phyloP scores from a whole-genome alignment of 2,113 vertebrate species.

The Halichoerus grypus region DNA sequence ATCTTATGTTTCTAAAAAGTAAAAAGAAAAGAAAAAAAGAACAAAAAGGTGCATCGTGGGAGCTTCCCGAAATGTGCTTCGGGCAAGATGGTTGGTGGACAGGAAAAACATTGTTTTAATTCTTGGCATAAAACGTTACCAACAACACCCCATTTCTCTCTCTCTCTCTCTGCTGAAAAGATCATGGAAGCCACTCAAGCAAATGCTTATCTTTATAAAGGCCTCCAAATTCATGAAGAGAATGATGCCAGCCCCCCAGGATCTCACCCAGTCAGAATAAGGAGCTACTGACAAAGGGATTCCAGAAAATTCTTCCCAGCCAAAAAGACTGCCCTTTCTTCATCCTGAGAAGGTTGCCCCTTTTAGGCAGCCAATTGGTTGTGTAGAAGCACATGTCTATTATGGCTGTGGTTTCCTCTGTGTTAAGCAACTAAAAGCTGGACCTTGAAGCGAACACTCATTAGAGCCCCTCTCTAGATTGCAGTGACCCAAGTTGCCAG shows the following conservation, averaged over 20 bases:
- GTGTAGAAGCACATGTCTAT: neutral
- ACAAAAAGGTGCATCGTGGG: neutral
- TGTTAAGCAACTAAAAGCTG: neutral
- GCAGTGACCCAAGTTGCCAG: neutral
- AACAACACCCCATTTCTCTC: neutral
- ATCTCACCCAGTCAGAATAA: neutral
- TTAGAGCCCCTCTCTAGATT: neutral
- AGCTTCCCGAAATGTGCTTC: neutral
- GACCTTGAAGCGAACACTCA: neutral
- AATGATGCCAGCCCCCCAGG: neutral
- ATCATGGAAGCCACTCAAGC: constrained; percentile 4
- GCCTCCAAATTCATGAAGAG: neutral
- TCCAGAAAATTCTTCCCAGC: constrained; percentile 3
- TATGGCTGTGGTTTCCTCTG: neutral
- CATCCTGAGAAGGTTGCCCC: neutral
- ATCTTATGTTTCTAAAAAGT: neutral
- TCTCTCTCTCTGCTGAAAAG: constrained; percentile 16
- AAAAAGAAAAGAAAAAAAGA: neutral
- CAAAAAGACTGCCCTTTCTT: neutral
- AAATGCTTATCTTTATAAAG: constrained; percentile 5
- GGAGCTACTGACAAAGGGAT: neutral
- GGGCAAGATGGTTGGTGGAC: neutral
- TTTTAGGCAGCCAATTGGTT: neutral
- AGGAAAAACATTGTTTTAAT: constrained; percentile 12
- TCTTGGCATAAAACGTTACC: neutral